A percentile compares a stretch with the other conserved stretches of the same genome.
Evolutionary conservation across 2,888 invertebrate genomes (phyloP).

Genomic region (Thymelicus lineola): DNA sequence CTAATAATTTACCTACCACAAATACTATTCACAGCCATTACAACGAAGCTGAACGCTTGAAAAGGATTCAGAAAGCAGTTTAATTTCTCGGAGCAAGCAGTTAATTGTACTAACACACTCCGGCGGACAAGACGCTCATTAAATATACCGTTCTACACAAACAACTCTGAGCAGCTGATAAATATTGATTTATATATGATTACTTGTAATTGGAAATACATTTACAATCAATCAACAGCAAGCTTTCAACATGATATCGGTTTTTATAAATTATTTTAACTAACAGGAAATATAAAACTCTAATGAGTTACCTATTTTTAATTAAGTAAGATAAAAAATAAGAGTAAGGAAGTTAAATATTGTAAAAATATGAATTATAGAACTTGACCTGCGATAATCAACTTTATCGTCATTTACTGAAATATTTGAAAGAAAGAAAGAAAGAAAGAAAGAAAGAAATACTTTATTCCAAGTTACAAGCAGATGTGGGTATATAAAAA

Average conservation of each 20-base stretch:
- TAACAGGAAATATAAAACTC: too few relatives aligned
- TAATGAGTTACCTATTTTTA: too few relatives aligned
- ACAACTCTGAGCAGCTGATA: constrained; percentile 12
- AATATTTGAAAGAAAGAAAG: too few relatives aligned
- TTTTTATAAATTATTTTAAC: not conserved
- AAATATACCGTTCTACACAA: constrained; percentile 26
- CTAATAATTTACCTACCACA: not conserved
- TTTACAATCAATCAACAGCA: not conserved
- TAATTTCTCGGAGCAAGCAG: constrained; percentile 34
- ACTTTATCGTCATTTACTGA: too few relatives aligned
- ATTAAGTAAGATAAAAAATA: too few relatives aligned
- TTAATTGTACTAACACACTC: constrained; percentile 31
- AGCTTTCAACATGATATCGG: not conserved
- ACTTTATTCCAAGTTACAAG: too few relatives aligned
- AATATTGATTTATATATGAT: constrained; percentile 23
- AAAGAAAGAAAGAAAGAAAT: too few relatives aligned
- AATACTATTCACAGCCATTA: constrained; percentile 22
- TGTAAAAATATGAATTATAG: too few relatives aligned
- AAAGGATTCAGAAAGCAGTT: constrained; percentile 32
- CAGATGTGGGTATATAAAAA: too few relatives aligned
- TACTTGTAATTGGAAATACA: constrained; percentile 4
- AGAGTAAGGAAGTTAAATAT: too few relatives aligned
- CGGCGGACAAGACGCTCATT: constrained; percentile 24
- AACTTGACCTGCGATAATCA: too few relatives aligned
- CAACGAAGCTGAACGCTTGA: constrained; percentile 23